Evolutionary conservation across 2,888 invertebrate species (phyloP).

Genomic region (Peribatodes rhomboidaria): DNA sequence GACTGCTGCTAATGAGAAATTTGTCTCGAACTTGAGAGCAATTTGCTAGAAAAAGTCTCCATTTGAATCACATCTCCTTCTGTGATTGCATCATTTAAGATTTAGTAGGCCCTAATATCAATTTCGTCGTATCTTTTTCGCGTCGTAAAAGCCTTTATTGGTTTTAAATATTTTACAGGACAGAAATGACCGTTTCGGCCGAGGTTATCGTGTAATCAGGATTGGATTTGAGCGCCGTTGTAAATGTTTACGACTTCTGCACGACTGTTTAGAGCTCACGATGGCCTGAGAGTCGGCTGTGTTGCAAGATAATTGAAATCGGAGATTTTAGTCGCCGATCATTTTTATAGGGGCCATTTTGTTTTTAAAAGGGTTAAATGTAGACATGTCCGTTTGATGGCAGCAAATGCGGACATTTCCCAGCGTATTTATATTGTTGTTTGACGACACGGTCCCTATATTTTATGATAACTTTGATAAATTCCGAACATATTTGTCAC

Average conservation of each 20-base stretch:
- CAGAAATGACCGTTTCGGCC: conserved; percentile 38
- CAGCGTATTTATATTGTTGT: conserved; percentile 28
- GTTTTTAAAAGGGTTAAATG: conserved; percentile 32
- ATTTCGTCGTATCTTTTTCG: conserved; percentile 28
- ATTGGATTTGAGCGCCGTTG: conserved; percentile 50
- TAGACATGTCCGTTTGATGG: conserved; percentile 18
- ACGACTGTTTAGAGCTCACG: conserved; percentile 45
- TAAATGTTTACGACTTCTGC: conserved; percentile 55
- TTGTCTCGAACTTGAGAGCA: not conserved
- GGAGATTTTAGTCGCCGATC: conserved; percentile 40
- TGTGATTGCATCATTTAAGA: conserved; percentile 5
- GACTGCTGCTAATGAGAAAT: conserved; percentile 14
- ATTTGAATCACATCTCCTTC: conserved; percentile 5
- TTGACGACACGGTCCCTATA: conserved; percentile 22
- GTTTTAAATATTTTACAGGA: conserved; percentile 41
- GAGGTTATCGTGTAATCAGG: conserved; percentile 51
- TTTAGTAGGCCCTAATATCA: conserved; percentile 12
- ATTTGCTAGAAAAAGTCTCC: not conserved
- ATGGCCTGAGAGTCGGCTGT: conserved; percentile 23
- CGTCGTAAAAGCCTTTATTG: conserved; percentile 38
- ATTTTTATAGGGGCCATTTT: conserved; percentile 38
- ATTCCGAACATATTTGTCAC: conserved; percentile 29
- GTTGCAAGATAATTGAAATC: conserved; percentile 44
- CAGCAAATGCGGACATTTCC: conserved; percentile 13
- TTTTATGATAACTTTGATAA: conserved; percentile 32